Evolutionary conservation across 1,140 invertebrate genomes (phyloP).

Genomic region (Drosophila nasuta): DNA sequence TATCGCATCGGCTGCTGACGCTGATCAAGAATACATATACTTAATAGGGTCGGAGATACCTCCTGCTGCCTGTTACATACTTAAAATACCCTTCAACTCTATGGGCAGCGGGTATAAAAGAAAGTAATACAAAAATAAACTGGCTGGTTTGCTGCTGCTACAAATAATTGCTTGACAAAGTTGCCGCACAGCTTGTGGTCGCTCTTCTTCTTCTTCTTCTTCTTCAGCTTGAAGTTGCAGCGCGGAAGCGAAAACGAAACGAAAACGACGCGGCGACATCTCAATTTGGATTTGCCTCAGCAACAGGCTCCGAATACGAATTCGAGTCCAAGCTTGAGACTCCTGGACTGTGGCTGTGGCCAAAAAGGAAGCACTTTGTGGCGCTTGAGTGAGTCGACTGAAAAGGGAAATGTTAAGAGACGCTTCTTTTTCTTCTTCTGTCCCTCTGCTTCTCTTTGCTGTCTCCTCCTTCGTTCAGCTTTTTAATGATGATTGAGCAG

Average conservation of each 20-base stretch:
- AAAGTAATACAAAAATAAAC: constrained; percentile 5
- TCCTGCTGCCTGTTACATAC: too few relatives aligned
- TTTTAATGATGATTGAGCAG: constrained; percentile 79
- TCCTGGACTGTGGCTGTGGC: constrained; percentile 18
- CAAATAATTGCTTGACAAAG: constrained; percentile 80
- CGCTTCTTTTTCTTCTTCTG: constrained; percentile 13
- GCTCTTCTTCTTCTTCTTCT: neutral
- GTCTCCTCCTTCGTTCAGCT: constrained; percentile 7
- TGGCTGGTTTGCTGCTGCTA: constrained; percentile 36
- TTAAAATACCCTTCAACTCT: too few relatives aligned
- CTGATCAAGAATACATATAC: too few relatives aligned
- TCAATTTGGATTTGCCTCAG: constrained; percentile 55
- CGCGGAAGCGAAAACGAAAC: constrained; percentile 49
- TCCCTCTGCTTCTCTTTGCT: neutral
- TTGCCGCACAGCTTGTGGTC: constrained; percentile 66
- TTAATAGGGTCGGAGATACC: too few relatives aligned
- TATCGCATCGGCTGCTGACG: too few relatives aligned
- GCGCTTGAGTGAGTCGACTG: constrained; percentile 70
- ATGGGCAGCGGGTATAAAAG: too few relatives aligned
- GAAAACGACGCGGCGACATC: constrained; percentile 65
- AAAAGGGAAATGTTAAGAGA: constrained; percentile 60
- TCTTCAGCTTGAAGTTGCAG: constrained; percentile 23
- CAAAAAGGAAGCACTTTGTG: constrained; percentile 76
- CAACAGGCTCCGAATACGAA: constrained; percentile 30
- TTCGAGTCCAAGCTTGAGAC: neutral